These are phyloP conservation scores for Gila orcuttii DNA, from an alignment of 2,113 vertebrate genomes.

Conservation along the genomic window DNA sequence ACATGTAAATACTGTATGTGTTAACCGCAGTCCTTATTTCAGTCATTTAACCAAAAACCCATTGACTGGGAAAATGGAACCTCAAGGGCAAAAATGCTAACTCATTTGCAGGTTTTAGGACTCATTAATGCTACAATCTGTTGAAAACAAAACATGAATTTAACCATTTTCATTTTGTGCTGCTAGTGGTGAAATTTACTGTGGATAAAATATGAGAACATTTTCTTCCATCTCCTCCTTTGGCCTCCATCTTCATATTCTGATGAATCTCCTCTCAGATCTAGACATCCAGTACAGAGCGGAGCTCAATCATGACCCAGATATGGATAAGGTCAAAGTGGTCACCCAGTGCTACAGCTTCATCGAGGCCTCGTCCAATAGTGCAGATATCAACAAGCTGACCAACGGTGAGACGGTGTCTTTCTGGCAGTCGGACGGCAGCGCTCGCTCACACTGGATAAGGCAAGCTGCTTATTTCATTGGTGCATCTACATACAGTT, in stretches of 20 bases:
- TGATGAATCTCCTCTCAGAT: slow-evolving; percentile 63
- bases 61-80: neutral
- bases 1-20: too few relatives aligned
- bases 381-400: slow-evolving; percentile 89
- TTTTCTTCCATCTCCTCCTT: neutral
- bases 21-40: too few relatives aligned
- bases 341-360: slow-evolving; percentile 91
- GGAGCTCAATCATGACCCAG: slow-evolving; percentile 84
- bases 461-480: slow-evolving; percentile 75
- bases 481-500: neutral
- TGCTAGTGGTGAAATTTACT: neutral
- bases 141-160: neutral
- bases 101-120: neutral
- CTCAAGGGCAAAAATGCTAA: neutral
- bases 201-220: neutral
- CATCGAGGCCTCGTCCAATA: slow-evolving; percentile 93
- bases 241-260: neutral
- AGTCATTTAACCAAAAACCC: neutral
- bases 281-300: slow-evolving; percentile 79
- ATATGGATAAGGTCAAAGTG: slow-evolving; percentile 88
- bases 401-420: slow-evolving; percentile 92
- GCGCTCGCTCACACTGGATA: slow-evolving; percentile 95
- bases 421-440: slow-evolving; percentile 98
- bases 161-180: neutral
- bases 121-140: neutral